These are phyloP conservation scores for Chionoecetes opilio DNA, from an alignment of 1,140 invertebrate genomes.

Conservation along the genomic window DNA sequence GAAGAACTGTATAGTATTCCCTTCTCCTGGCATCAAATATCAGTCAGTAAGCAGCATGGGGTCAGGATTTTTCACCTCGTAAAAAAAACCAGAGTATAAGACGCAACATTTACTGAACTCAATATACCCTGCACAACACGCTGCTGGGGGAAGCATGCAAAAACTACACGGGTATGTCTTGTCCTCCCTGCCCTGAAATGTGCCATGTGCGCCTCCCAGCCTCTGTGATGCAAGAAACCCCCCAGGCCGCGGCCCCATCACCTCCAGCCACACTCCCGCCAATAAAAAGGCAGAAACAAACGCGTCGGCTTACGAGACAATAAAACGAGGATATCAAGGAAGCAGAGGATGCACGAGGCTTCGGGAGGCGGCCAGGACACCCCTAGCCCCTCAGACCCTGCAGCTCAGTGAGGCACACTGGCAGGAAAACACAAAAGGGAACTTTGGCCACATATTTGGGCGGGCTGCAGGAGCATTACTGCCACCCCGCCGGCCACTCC, in stretches of 20 bases:
- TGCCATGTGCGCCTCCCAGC: background rate
- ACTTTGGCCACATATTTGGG: constrained; percentile 64
- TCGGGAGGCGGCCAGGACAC: background rate
- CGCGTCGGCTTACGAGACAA: background rate
- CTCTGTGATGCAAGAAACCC: background rate
- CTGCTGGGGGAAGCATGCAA: too few relatives aligned
- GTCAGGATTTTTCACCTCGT: too few relatives aligned
- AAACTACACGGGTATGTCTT: background rate
- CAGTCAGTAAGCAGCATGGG: too few relatives aligned
- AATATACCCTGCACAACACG: too few relatives aligned
- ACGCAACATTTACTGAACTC: too few relatives aligned
- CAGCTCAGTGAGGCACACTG: background rate
- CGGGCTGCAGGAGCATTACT: constrained; percentile 47
- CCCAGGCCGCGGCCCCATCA: background rate
- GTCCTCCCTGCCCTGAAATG: background rate
- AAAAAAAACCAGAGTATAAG: too few relatives aligned
- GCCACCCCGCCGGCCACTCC: constrained; percentile 39
- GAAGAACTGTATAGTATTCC: too few relatives aligned
- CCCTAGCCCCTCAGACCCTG: background rate
- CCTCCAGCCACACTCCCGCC: background rate
- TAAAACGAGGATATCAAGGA: constrained; percentile 21
- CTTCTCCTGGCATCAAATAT: too few relatives aligned
- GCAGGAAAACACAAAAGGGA: background rate
- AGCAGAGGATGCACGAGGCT: constrained; percentile 9
- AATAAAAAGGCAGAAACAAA: background rate